Evolutionary conservation across 2,113 vertebrate genomes (phyloP).

Genomic region (Sula dactylatra): DNA sequence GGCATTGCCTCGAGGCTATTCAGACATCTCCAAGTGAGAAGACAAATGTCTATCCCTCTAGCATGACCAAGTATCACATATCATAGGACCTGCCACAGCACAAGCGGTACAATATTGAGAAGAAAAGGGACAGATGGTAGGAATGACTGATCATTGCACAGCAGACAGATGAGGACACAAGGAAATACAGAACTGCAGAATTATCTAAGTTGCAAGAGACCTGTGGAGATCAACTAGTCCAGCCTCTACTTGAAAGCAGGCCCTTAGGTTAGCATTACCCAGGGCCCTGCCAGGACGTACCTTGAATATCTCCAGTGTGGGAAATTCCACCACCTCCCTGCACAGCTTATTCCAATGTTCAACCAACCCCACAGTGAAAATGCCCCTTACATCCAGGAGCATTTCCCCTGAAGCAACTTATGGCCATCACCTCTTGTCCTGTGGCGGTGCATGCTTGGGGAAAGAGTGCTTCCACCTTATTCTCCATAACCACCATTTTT

Average conservation of each 20-base stretch:
- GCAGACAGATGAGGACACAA: neutral
- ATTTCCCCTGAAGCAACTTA: neutral
- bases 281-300: neutral
- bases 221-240: neutral
- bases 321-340: neutral
- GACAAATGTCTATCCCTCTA: neutral
- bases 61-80: accelerated
- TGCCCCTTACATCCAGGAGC: neutral
- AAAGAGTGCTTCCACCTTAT: neutral
- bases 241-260: neutral
- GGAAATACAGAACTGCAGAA: neutral
- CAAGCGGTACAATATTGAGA: neutral
- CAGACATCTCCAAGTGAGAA: neutral
- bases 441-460: neutral
- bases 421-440: neutral
- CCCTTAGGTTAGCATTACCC: neutral
- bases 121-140: neutral
- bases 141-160: neutral
- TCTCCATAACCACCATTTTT: neutral
- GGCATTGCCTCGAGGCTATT: neutral
- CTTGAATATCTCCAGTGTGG: neutral
- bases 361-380: accelerated
- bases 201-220: neutral
- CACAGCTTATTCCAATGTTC: neutral
- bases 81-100: neutral